These are phyloP conservation scores for Heliconius ethilla DNA, from an alignment of 2,888 invertebrate genomes.

Conservation along the genomic window DNA sequence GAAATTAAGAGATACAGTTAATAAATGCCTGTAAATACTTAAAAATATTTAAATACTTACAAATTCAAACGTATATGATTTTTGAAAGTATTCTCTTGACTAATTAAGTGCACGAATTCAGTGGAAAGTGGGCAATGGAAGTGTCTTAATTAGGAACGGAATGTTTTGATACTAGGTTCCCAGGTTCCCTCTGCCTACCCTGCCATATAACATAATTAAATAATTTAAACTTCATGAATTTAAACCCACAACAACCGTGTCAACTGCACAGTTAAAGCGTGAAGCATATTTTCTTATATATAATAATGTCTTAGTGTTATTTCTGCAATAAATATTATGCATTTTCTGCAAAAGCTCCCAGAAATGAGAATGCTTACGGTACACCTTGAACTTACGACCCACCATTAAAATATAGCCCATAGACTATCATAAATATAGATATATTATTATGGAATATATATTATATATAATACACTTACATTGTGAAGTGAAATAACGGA, in stretches of 20 bases:
- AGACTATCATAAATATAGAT: not conserved
- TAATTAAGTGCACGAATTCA: too few relatives aligned
- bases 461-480: too few relatives aligned
- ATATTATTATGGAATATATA: not conserved
- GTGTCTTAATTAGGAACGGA: not conserved
- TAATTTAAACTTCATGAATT: not conserved
- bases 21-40: not conserved
- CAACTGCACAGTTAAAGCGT: not conserved
- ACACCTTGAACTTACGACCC: constrained; percentile 26
- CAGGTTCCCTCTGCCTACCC: too few relatives aligned
- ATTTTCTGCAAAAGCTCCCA: constrained; percentile 11
- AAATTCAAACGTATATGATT: too few relatives aligned
- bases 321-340: constrained; percentile 13
- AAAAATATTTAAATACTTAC: not conserved
- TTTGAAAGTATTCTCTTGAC: too few relatives aligned
- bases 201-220: too few relatives aligned
- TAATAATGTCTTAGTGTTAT: constrained; percentile 3
- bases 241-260: not conserved
- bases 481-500: not conserved
- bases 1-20: not conserved
- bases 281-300: not conserved
- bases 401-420: constrained; percentile 28
- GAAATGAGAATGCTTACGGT: constrained; percentile 29
- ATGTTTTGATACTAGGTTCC: not conserved
- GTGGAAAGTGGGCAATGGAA: not conserved